These are phyloP conservation scores for Notodonta dromedarius DNA, from an alignment of 2,888 invertebrate species.

Conservation along the genomic window DNA sequence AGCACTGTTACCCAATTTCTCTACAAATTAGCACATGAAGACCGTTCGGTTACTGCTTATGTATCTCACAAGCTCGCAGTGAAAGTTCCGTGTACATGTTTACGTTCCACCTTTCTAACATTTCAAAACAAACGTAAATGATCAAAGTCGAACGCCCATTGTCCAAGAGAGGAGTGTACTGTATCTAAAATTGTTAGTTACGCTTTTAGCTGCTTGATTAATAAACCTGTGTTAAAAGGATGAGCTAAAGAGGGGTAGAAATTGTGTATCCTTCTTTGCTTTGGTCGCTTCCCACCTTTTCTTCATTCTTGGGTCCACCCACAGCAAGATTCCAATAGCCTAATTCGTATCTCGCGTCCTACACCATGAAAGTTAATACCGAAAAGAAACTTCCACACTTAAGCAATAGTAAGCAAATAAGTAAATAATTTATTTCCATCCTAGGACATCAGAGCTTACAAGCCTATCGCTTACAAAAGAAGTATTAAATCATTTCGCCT, in stretches of 20 bases:
- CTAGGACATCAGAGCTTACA: background rate
- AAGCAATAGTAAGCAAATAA: too few relatives aligned
- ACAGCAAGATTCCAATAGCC: too few relatives aligned
- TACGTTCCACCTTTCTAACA: slow-evolving; percentile 27
- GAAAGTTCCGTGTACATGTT: slow-evolving; percentile 22
- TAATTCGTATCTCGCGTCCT: background rate
- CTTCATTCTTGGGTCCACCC: too few relatives aligned
- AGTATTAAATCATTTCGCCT: background rate
- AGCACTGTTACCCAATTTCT: background rate
- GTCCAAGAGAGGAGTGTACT: slow-evolving; percentile 7
- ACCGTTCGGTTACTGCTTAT: slow-evolving; percentile 10
- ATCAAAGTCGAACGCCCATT: slow-evolving; percentile 11
- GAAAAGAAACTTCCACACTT: too few relatives aligned
- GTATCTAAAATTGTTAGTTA: background rate
- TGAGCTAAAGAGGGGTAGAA: too few relatives aligned
- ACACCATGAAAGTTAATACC: too few relatives aligned
- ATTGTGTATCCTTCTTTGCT: too few relatives aligned
- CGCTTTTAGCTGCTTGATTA: slow-evolving; percentile 1
- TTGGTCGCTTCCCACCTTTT: too few relatives aligned
- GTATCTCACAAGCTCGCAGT: slow-evolving; percentile 23
- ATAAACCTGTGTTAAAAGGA: background rate
- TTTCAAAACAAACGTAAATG: slow-evolving; percentile 9
- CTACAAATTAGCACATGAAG: slow-evolving; percentile 20
- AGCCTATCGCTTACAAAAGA: background rate
- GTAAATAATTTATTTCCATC: background rate